These are phyloP conservation scores for Pseudomyrmex cubaensis DNA, from an alignment of 1,140 invertebrate species.

Conservation along the genomic window DNA sequence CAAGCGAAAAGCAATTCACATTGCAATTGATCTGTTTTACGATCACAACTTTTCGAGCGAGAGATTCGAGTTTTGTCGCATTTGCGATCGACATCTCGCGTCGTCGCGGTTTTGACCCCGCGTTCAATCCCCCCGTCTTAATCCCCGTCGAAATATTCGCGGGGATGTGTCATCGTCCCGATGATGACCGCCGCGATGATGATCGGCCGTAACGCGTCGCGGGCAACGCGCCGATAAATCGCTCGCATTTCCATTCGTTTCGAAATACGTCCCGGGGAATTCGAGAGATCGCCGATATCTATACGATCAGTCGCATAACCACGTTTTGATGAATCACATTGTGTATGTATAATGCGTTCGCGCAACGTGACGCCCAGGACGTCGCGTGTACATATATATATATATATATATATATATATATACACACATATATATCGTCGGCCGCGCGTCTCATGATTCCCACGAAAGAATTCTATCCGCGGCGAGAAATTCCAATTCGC, in stretches of 20 bases:
- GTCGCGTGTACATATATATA: slow-evolving; percentile 50
- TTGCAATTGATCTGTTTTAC: too few species aligned
- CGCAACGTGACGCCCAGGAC: slow-evolving; percentile 63
- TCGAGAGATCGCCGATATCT: slow-evolving; percentile 32
- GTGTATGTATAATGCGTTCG: slow-evolving; percentile 51
- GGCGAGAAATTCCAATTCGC: slow-evolving; percentile 76
- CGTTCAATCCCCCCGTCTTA: neutral
- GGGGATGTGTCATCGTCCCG: neutral
- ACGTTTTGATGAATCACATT: slow-evolving; percentile 60
- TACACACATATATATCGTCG: neutral
- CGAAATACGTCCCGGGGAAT: slow-evolving; percentile 40
- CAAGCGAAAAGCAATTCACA: too few species aligned
- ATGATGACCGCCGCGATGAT: slow-evolving; percentile 23
- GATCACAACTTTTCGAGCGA: too few species aligned
- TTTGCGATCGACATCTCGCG: slow-evolving; percentile 14
- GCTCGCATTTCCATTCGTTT: slow-evolving; percentile 37
- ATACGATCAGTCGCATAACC: slow-evolving; percentile 59
- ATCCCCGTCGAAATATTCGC: neutral
- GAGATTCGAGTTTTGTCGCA: too few species aligned
- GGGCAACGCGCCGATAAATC: slow-evolving; percentile 34
- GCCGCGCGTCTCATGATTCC: slow-evolving; percentile 70
- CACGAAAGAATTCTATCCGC: slow-evolving; percentile 75
- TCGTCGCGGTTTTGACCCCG: neutral
- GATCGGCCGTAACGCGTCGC: slow-evolving; percentile 43
- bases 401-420: neutral